Evolutionary conservation across 2,113 vertebrate genomes (phyloP).

Genomic region (Struthidea cinerea): DNA sequence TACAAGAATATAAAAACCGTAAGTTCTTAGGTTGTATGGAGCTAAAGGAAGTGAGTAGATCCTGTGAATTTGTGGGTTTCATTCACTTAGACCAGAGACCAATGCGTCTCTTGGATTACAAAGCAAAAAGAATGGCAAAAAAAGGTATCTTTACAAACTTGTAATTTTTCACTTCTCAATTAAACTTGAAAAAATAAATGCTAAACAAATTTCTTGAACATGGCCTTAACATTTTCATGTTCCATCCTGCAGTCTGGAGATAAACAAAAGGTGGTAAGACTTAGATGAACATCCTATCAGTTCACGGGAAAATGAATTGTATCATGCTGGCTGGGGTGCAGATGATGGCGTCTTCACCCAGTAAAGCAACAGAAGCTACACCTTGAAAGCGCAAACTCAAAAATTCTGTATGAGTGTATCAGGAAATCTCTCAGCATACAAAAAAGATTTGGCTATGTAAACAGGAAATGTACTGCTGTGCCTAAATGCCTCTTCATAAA

Average conservation of each 20-base stretch:
- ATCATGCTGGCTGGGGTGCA: neutral
- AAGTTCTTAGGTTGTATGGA: neutral
- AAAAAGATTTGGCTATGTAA: constrained; percentile 18
- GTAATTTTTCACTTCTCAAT: neutral
- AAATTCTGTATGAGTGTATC: neutral
- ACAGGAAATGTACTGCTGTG: constrained; percentile 38
- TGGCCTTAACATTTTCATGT: neutral
- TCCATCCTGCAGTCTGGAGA: neutral
- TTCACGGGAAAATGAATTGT: neutral
- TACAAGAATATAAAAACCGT: neutral
- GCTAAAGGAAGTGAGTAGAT: neutral
- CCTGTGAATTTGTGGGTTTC: neutral
- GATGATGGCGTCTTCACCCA: neutral
- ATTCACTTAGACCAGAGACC: neutral
- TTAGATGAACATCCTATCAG: neutral
- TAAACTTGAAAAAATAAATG: neutral
- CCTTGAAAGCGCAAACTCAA: neutral
- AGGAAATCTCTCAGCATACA: neutral
- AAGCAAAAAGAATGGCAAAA: neutral
- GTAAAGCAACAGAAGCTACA: neutral
- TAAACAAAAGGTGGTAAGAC: neutral
- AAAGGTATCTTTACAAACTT: neutral
- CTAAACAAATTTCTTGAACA: neutral
- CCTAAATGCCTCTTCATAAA: neutral
- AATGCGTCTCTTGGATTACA: neutral